Conservation (phyloP, 2,797 vertebrate species). For the Tiaroga cobitis region DNA sequence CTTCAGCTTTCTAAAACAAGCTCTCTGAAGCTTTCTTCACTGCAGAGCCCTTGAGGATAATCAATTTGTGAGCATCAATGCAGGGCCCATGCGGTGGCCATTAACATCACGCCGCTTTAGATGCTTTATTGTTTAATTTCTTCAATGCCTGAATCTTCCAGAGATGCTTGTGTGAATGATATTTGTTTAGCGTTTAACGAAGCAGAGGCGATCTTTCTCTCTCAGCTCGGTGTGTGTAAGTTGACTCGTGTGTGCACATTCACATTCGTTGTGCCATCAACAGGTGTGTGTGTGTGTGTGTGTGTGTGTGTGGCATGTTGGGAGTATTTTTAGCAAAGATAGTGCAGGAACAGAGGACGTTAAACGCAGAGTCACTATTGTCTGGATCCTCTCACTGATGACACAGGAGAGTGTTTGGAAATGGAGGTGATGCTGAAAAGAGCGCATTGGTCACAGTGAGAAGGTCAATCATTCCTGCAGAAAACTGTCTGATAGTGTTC, state of each 20-base stretch:
- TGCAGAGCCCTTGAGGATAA: not conserved
- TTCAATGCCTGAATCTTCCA: not conserved
- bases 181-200: slow-evolving; percentile 8
- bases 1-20: not conserved
- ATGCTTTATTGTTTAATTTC: slow-evolving; percentile 15
- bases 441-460: not conserved
- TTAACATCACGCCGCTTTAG: slow-evolving; percentile 14
- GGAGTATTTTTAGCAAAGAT: not conserved
- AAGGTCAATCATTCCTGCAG: too few species aligned
- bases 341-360: too few species aligned
- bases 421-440: not conserved
- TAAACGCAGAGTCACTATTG: not conserved
- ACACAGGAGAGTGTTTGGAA: not conserved
- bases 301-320: not conserved
- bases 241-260: not conserved
- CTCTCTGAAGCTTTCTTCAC: not conserved
- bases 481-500: not conserved
- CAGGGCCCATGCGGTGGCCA: not conserved
- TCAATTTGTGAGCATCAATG: not conserved
- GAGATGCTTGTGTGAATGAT: not conserved
- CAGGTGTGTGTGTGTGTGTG: slow-evolving; percentile 11
- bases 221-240: not conserved
- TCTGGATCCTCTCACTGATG: not conserved
- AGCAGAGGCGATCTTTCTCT: slow-evolving; percentile 2
- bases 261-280: not conserved